A percentile compares a stretch with the other conserved stretches of the same genome.
phyloP scores from a whole-genome alignment of 2,113 vertebrate species.

The Leptodactylus fuscus region DNA sequence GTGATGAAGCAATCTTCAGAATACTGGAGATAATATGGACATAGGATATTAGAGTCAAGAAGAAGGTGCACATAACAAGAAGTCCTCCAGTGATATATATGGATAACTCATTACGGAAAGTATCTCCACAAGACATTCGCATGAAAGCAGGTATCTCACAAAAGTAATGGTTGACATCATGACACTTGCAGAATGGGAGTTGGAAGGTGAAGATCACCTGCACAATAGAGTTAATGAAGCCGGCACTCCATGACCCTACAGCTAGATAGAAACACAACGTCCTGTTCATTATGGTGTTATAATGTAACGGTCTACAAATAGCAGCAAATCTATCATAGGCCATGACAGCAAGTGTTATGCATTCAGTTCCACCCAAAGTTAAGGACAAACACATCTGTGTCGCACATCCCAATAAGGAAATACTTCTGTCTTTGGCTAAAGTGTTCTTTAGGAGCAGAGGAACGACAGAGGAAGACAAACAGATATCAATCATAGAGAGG shows the following conservation, averaged over 20 bases:
- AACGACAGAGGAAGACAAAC: slow-evolving; percentile 1
- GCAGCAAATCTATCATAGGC: not conserved
- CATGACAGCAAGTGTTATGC: no score
- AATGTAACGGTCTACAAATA: slow-evolving; percentile 19
- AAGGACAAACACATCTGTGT: slow-evolving; percentile 19
- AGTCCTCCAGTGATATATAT: slow-evolving; percentile 51
- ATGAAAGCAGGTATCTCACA: not conserved
- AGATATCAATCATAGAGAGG: slow-evolving; percentile 30
- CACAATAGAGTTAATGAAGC: not conserved
- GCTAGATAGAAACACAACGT: not conserved
- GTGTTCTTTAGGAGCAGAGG: slow-evolving; percentile 4
- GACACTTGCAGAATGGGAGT: slow-evolving; percentile 28
- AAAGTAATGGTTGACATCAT: not conserved
- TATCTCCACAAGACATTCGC: slow-evolving; percentile 62
- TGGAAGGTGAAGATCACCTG: not conserved
- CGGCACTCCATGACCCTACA: not conserved
- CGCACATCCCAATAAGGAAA: not conserved
- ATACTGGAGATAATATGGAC: no score
- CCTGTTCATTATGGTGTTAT: slow-evolving; percentile 13
- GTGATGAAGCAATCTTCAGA: no score
- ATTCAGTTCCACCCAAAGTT: not conserved
- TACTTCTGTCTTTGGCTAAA: not conserved
- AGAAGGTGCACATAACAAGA: slow-evolving; percentile 50
- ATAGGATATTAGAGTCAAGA: slow-evolving; percentile 39
- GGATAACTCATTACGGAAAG: slow-evolving; percentile 53